phyloP scores from a whole-genome alignment of 2,113 vertebrate species.

The Tupaia chinensis region DNA sequence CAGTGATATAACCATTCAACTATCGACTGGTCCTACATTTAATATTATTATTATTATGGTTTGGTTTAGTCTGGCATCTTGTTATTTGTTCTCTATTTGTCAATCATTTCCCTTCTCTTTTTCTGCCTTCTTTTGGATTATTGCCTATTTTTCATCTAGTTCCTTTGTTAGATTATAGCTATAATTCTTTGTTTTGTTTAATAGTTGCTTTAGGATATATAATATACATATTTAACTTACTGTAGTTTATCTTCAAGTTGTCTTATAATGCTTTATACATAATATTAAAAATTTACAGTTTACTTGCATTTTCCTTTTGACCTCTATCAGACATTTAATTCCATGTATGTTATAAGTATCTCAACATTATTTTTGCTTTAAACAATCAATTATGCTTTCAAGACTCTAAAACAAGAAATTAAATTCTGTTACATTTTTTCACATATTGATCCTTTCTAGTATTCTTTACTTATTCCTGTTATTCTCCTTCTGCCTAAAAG shows the following conservation, averaged over 20 bases:
- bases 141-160: background rate
- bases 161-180: background rate
- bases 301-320: background rate
- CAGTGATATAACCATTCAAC: no score
- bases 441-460: background rate
- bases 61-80: background rate
- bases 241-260: background rate
- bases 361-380: conserved; percentile 18
- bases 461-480: background rate
- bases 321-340: background rate
- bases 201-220: background rate
- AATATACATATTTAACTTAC: background rate
- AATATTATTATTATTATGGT: background rate
- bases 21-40: background rate
- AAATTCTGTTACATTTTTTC: background rate
- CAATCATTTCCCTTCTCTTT: background rate
- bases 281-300: background rate
- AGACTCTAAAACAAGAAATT: background rate
- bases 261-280: background rate
- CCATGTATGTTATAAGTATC: background rate
- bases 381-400: conserved; percentile 7
- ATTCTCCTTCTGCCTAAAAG: conserved; percentile 7
- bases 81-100: background rate
- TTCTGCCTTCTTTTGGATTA: background rate
- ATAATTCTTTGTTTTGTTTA: background rate